phyloP scores from a whole-genome alignment of 2,797 vertebrate species.

The Emydoidea blandingii region DNA sequence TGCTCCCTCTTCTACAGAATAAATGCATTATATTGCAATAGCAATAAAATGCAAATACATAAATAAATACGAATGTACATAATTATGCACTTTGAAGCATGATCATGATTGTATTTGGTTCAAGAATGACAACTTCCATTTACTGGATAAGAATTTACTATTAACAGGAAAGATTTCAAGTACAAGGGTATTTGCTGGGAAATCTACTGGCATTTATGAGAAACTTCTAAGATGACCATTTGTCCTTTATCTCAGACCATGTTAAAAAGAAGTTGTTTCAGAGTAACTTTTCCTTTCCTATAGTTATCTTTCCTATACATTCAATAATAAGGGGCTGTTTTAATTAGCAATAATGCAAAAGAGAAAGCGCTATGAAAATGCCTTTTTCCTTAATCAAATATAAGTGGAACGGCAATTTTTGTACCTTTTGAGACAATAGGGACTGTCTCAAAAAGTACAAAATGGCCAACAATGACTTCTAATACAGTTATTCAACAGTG shows the following conservation, averaged over 20 bases:
- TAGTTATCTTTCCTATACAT: too few species aligned
- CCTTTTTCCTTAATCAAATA: neutral
- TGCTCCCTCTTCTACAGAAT: neutral
- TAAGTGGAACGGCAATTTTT: neutral
- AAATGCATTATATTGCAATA: conserved; percentile 2
- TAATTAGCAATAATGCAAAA: neutral
- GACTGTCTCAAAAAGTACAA: neutral
- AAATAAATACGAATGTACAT: conserved; percentile 24
- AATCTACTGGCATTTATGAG: neutral
- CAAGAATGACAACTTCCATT: conserved; percentile 57
- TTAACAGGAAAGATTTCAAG: conserved; percentile 53
- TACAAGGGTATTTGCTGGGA: conserved; percentile 38
- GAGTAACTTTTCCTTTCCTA: neutral
- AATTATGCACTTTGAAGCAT: conserved; percentile 36
- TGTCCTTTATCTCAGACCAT: neutral
- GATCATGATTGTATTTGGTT: conserved; percentile 50
- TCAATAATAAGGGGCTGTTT: too few species aligned
- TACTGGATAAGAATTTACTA: conserved; percentile 54
- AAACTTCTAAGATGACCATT: conserved; percentile 10
- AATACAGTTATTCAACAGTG: neutral
- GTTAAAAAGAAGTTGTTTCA: neutral
- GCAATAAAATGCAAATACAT: neutral
- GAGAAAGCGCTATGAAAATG: neutral
- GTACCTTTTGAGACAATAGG: neutral
- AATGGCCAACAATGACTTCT: neutral